Percentiles rank a stretch among this genome's conserved stretches.
Evolutionary conservation across 2,888 invertebrate genomes (phyloP).

Genomic region (Marasmarcha lunaedactyla): DNA sequence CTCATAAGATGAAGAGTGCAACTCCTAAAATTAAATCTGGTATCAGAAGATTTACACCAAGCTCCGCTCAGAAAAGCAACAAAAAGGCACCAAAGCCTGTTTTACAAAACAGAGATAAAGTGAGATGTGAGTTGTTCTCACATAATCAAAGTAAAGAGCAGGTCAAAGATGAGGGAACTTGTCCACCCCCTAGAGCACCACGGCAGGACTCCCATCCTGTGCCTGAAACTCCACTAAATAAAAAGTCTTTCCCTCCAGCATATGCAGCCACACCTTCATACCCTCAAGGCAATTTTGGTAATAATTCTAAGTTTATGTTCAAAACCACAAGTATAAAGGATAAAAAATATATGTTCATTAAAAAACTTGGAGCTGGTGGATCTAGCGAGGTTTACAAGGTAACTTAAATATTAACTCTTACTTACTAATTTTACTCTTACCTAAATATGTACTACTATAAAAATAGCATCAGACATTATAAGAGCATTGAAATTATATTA

Average conservation of each 20-base stretch:
- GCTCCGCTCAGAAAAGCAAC: conserved; percentile 34
- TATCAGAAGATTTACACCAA: conserved; percentile 45
- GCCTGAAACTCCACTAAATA: conserved; percentile 44
- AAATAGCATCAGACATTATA: too few species aligned
- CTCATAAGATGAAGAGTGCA: conserved; percentile 33
- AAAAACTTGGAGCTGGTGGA: conserved; percentile 88
- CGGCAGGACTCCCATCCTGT: conserved; percentile 19
- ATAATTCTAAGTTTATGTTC: conserved; percentile 40
- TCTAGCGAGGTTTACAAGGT: conserved; percentile 85
- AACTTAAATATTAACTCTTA: too few species aligned
- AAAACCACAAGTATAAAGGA: conserved; percentile 76
- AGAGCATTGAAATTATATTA: not conserved
- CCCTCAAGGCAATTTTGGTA: conserved; percentile 39
- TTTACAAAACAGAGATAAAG: conserved; percentile 42
- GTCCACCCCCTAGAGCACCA: conserved; percentile 13
- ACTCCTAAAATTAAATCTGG: conserved; percentile 54
- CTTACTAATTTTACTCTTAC: too few species aligned
- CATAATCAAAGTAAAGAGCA: conserved; percentile 19
- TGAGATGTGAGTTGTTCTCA: conserved; percentile 44
- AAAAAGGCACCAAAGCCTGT: conserved; percentile 34
- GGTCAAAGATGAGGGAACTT: conserved; percentile 20
- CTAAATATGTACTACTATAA: too few species aligned
- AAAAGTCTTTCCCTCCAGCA: conserved; percentile 30
- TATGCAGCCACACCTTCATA: conserved; percentile 54
- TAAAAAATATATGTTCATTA: conserved; percentile 78